Base-by-base conservation (phyloP, 2,797 vertebrate genomes). In the Aeoliscus strigatus region DNA sequence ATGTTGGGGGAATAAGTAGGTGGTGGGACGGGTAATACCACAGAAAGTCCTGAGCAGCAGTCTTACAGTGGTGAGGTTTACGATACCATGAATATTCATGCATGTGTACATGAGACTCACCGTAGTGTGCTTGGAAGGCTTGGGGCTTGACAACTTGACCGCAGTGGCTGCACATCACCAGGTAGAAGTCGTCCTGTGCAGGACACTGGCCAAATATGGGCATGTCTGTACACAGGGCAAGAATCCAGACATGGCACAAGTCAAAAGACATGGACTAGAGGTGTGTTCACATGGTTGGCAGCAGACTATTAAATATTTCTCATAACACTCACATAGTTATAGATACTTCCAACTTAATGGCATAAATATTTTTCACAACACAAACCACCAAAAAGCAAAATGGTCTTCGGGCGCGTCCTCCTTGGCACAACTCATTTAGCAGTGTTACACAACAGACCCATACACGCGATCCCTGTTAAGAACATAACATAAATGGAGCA, bases 41-140 rank as follows among this genome's bases (percentile, higher is more conserved):
- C 31, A 14, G 12, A 18, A 30, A 27, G 31, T 56, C 23, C 36
- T 42, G 37, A 43, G 39, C 43, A 31, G 13, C 30, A 38, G 32
- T 11, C 25, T 41, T 37, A 21, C 33, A 53, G 18, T 7, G 21
- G 28, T 31, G 8, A 4, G 33, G 9, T 7, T 27, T 23, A 27
- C 18, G 18, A 21, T 6, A 21, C 18, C n/a, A n/a, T n/a, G n/a
- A n/a, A 21, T 21, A 6, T 21, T 21, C 18, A 21, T 21, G 18
- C 6, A 38, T n/a, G 1, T 16, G 32, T 43, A 41, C 24, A n/a
- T 32, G 25, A 36, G 14, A 90, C 94, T 95, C 92, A 99, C 96
- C 96, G 51, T 94, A 97, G 88, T 99, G 96, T 89, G 94, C 94
- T 88, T 98, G 95, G 91, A 99, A 98, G 89, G 96, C 95, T 90